Evolutionary conservation across 2,797 vertebrate genomes (phyloP), one percentile per base, ranked within the genome.

Genomic region (Gallinago stenura): DNA sequence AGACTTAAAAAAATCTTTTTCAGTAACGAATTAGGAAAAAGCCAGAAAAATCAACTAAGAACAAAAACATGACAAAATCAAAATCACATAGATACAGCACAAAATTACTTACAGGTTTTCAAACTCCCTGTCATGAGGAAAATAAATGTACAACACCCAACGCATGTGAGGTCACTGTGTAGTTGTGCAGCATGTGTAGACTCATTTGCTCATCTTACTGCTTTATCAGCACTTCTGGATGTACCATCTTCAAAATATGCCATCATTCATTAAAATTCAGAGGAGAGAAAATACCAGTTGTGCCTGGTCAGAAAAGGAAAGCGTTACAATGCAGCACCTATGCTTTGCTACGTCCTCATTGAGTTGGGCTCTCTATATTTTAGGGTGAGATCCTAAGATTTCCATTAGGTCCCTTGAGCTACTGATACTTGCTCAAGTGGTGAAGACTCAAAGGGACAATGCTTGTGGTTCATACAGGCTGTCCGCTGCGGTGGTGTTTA

Each of bases 141-240:
- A 83, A 77, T 78, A 83, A 88, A 30, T 71, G 61, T 57, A 35
- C 3, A 7, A 72, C 26, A 57, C 25, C 15, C 69, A 87, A 41
- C 19, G 81, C 28, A 43, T 14, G 30, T 21, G 61, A 91, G 62
- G 51, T 90, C 72, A 69, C 61, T 18, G 16, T 30, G 25, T 46
- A 75, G 48, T 39, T 51, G 58, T 53, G 54, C 35, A 81, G 66
- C 15, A 30, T 3, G 13, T 51, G 43, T 75, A 78, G 50, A 15
- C 25, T 80, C 56, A 45, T 84, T 85, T 94, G 70, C 64, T 90
- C 53, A 41, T 80, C 60, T 76, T 51, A 35, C 22, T 71, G 56
- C 53, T 95, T 89, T 53, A 71, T 83, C 72, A 81, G 54, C 85
- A 88, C 25, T 93, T 91, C 84, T 68, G 46, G 54, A 43, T 51